Evolutionary conservation across 1,140 invertebrate species (phyloP).

Genomic region (Cydia splendana): DNA sequence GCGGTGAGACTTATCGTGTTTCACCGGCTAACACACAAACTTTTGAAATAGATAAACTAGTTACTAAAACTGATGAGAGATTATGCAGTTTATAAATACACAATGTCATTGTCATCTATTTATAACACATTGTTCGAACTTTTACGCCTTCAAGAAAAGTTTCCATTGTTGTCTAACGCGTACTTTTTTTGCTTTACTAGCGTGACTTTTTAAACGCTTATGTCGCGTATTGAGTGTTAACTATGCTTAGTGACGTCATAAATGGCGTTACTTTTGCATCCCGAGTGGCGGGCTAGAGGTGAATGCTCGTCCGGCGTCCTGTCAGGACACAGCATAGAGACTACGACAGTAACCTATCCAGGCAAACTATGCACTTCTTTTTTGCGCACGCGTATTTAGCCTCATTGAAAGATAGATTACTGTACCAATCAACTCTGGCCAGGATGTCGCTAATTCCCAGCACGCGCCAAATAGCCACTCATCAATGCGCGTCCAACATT

Average conservation of each 20-base stretch:
- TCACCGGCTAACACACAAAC: constrained; percentile 1
- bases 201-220: neutral
- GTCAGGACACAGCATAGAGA: constrained; percentile 37
- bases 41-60: neutral
- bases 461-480: constrained; percentile 49
- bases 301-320: constrained; percentile 62
- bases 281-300: constrained; percentile 44
- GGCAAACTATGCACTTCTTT: no score
- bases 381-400: neutral
- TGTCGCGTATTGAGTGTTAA: neutral
- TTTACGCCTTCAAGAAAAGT: neutral
- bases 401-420: neutral
- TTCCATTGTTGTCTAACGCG: neutral
- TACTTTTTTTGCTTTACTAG: neutral
- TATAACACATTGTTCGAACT: constrained; percentile 11
- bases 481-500: constrained; percentile 34
- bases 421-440: neutral
- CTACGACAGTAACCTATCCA: neutral
- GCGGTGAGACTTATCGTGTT: neutral
- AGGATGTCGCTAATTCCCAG: constrained; percentile 71
- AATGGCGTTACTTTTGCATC: neutral
- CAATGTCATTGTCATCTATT: constrained; percentile 12
- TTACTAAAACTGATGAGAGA: constrained; percentile 7
- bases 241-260: constrained; percentile 1
- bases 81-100: constrained; percentile 17